Percentiles rank a stretch among this genome's conserved stretches.
Conservation (phyloP, 92 coral and sea anemone genomes). For the Siderastrea siderea region DNA sequence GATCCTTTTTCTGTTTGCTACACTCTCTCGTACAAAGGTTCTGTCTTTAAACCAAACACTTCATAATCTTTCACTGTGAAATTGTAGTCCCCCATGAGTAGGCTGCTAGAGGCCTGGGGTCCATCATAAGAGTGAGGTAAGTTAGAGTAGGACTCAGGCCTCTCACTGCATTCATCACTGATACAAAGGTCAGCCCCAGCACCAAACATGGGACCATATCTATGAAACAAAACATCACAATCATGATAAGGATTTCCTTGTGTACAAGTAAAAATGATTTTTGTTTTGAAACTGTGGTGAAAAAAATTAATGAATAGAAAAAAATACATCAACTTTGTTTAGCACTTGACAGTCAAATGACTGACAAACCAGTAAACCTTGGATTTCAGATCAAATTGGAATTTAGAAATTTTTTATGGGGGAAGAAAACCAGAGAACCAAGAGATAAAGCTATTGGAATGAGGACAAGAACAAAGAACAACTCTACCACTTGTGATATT, state of each 20-base stretch:
- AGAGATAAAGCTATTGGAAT: too few species aligned
- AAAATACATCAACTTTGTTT: not conserved
- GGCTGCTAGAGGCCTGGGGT: conserved; percentile 72
- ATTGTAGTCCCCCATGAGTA: conserved; percentile 90
- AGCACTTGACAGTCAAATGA: not conserved
- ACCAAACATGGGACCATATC: conserved; percentile 98
- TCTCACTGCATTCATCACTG: conserved; percentile 77
- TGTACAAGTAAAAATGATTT: too few species aligned
- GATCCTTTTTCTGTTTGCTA: not conserved
- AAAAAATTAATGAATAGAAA: not conserved
- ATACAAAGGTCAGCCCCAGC: conserved; percentile 97
- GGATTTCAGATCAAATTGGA: too few species aligned
- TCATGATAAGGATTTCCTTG: not conserved
- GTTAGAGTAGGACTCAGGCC: conserved; percentile 86
- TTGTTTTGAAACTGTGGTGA: too few species aligned
- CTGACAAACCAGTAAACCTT: too few species aligned
- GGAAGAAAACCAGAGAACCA: too few species aligned
- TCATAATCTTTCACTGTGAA: conserved; percentile 92
- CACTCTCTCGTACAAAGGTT: conserved; percentile 41
- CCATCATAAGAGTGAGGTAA: conserved; percentile 96
- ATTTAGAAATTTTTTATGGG: too few species aligned
- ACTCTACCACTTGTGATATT: too few species aligned
- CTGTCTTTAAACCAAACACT: conserved; percentile 80
- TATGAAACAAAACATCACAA: conserved; percentile 20
- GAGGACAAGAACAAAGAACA: too few species aligned